Conservation (phyloP, 2,888 invertebrate genomes). For the Ametastegia equiseti region DNA sequence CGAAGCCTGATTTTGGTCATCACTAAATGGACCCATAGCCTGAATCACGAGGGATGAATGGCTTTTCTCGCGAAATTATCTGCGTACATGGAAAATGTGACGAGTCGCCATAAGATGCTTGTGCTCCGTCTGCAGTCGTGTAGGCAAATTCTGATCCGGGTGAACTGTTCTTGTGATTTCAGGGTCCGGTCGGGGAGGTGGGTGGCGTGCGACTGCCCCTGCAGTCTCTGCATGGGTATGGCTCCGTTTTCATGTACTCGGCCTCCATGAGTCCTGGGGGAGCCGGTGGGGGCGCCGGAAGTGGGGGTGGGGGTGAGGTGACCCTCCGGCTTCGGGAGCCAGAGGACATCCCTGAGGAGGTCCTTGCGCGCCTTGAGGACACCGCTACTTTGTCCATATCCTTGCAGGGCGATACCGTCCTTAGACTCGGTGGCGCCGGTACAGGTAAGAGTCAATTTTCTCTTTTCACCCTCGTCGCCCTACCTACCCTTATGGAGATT, state of each 20-base stretch:
- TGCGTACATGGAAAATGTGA: no score
- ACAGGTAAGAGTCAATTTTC: constrained; percentile 64
- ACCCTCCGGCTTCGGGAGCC: constrained; percentile 75
- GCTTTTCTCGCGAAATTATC: no score
- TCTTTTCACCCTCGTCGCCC: not conserved
- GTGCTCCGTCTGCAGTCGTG: no score
- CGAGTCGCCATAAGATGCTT: no score
- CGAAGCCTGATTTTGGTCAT: no score
- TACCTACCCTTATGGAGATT: no score
- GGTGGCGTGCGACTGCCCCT: constrained; percentile 74
- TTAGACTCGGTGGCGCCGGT: constrained; percentile 73
- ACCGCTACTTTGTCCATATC: constrained; percentile 74
- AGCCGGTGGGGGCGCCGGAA: constrained; percentile 66
- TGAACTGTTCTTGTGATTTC: constrained; percentile 53
- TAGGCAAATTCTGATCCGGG: not conserved
- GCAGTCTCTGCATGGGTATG: constrained; percentile 75
- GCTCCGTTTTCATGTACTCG: constrained; percentile 75
- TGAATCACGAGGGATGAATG: no score
- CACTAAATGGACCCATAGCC: no score
- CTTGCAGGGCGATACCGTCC: constrained; percentile 73
- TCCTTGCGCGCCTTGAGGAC: constrained; percentile 74
- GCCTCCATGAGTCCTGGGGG: constrained; percentile 74
- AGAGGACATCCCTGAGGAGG: constrained; percentile 74
- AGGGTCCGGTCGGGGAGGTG: constrained; percentile 75
- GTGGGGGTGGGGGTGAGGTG: constrained; percentile 72